Base-by-base conservation (phyloP, 1,140 invertebrate genomes). In the Tetramorium parvispinum region DNA sequence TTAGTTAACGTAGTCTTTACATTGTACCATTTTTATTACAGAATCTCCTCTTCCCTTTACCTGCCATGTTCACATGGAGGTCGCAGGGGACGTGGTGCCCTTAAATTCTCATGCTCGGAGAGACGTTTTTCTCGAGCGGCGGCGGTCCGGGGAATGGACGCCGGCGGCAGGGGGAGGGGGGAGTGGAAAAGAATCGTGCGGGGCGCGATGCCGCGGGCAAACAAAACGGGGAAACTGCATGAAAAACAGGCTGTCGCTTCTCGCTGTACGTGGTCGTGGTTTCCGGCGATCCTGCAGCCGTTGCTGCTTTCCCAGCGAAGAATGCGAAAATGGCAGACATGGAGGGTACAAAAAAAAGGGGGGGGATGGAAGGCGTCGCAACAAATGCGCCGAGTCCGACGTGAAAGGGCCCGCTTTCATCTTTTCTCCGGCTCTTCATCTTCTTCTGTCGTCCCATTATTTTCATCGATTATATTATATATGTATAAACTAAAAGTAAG, bases 211-310 rank as follows among this genome's bases (percentile, higher is more conserved):
- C 79, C 79, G 68, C 68, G 40, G 40, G 79, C 79, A 75, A 73
- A 83, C 79, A 83, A 83, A 83, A 83, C 79, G 79, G 79, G 68
- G 68, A 82, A 75, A 83, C 79, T 83, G 68, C 79, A 83, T 83
- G 79, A 83, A 83, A 83, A 83, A 83, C 79, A 73, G 79, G 79
- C 79, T 83, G 79, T 83, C 79, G 68, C 79, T 83, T 83, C 68
- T 83, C 68, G 68, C 79, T 83, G 53, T 83, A 83, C 79, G 79
- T 59, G 79, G 79, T 75, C 79, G 79, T 59, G 79, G 79, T 83
- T 83, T 83, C 79, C 79, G 79, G 79, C 79, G 79, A 83, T 75
- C 79, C 68, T 75, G 68, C 68, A 73, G 68, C 65, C 68, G 61
- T 49, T 79, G 77, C 77, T 79, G 79, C 79, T 83, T 59, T 83